Evolutionary conservation across 2,113 vertebrate species (phyloP), one percentile per base, ranked within the genome.

Genomic region (Chionis minor): DNA sequence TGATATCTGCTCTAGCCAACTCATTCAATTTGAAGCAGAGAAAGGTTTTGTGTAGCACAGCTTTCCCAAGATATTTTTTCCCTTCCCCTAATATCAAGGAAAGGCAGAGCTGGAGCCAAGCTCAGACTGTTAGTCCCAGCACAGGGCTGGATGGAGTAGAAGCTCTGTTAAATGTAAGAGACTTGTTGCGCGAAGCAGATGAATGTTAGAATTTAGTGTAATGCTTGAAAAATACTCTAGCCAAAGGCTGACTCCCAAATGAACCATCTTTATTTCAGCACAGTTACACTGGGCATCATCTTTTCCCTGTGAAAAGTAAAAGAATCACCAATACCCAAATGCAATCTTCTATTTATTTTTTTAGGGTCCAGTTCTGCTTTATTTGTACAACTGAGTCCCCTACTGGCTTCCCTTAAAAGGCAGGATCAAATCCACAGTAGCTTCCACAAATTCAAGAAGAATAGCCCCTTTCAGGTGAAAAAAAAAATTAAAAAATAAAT

Each of bases 301-400:
- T 92, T 95, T 69, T 47, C 67, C 63, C 78, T 19, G 11, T 20
- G 74, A 92, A 78, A 83, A 12, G 19, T 28, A 13, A 65, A 77
- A 26, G 52, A 84, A 21, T 9, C 61, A 42, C 38, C 81, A 45
- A 51, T 62, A 90, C 24, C 94, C 85, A 82, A 90, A 61, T 15
- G 78, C 40, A 90, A 84, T 12, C 42, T 35, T 3, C 55, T 92
- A 28, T 87, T 96, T 96, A 73, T 84, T 95, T 91, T 86, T 74
- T 49, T 56, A 78, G 81, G 73, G 89, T 90, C 66, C 74, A 59
- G 74, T 47, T 87, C 62, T 87, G 79, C 63, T 87, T 90, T 97
- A 82, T 97, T 97, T 95, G 77, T 77, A 92, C 78, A 95, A 95
- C 92, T 23, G 74, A 96, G 95, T 95, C 94, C 92, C 91, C 94